Percentiles rank a stretch among this genome's conserved stretches.
phyloP scores from a whole-genome alignment of 2,888 invertebrate genomes.

The Morpho achilles region DNA sequence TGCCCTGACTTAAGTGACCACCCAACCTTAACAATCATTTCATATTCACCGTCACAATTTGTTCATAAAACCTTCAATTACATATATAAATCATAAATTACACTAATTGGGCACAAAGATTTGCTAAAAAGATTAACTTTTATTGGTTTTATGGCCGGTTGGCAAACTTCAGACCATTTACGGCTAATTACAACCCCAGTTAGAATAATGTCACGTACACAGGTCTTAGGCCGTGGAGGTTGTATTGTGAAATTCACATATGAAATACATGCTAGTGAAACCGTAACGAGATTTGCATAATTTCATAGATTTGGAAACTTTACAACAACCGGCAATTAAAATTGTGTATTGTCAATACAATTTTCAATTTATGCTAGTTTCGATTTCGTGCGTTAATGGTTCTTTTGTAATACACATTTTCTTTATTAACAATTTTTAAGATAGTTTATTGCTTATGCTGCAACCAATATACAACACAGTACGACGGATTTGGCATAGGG shows the following conservation, averaged over 20 bases:
- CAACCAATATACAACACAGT: too few species aligned
- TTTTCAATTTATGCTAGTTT: conserved; percentile 30
- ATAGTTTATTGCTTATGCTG: background rate
- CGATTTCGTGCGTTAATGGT: conserved; percentile 28
- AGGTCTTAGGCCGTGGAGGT: conserved; percentile 31
- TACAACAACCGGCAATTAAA: conserved; percentile 30
- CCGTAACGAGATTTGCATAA: conserved; percentile 45
- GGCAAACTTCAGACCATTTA: conserved; percentile 31
- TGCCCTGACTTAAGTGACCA: too few species aligned
- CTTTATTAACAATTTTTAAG: background rate
- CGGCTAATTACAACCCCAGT: conserved; percentile 31
- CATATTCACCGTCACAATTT: background rate
- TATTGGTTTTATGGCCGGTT: conserved; percentile 16
- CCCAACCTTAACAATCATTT: background rate
- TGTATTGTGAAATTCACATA: conserved; percentile 42
- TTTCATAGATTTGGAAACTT: conserved; percentile 44
- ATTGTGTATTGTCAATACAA: conserved; percentile 35
- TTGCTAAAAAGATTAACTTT: conserved; percentile 12
- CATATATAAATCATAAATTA: conserved; percentile 5
- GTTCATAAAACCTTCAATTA: background rate
- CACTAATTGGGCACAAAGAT: conserved; percentile 9
- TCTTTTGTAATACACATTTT: conserved; percentile 16
- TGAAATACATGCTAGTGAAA: conserved; percentile 39
- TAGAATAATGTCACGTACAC: conserved; percentile 44
- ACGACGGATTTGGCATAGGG: too few species aligned